Percentiles rank a stretch among this genome's conserved stretches.
These are phyloP conservation scores for Xylophagus ater DNA, from an alignment of 2,888 invertebrate species.

Conservation along the genomic window DNA sequence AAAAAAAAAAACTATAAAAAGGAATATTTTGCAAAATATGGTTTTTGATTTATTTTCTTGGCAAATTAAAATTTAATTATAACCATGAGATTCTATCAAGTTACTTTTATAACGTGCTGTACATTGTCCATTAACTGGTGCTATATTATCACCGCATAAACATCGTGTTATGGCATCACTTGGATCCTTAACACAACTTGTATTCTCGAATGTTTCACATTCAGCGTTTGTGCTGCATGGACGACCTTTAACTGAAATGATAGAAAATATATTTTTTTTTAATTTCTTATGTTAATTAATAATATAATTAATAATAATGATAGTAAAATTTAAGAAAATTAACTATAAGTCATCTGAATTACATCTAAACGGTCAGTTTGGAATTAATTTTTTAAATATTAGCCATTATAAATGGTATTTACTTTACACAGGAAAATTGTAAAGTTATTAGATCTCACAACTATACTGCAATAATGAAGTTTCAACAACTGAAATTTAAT, in stretches of 20 bases:
- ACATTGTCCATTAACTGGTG: conserved; percentile 56
- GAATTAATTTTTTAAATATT: not conserved
- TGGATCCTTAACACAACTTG: conserved; percentile 54
- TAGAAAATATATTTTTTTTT: conserved; percentile 1
- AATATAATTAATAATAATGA: not conserved
- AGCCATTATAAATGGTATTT: not conserved
- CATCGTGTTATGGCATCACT: conserved; percentile 52
- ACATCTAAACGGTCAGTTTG: not conserved
- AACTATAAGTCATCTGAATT: not conserved
- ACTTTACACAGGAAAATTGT: not conserved
- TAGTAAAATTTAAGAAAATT: not conserved
- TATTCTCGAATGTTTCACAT: conserved; percentile 51
- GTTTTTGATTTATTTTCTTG: not conserved
- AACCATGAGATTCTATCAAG: not conserved
- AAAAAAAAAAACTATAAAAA: no score
- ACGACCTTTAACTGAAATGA: conserved; percentile 42
- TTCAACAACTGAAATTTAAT: no score
- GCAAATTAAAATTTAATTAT: not conserved
- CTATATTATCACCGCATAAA: conserved; percentile 56
- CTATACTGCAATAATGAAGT: no score
- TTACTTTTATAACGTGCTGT: conserved; percentile 52
- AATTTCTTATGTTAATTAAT: no score
- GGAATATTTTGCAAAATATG: not conserved
- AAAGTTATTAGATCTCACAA: no score
- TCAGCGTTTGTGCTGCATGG: conserved; percentile 52